phyloP scores from a whole-genome alignment of 2,888 invertebrate species.

The Cyaniris semiargus region DNA sequence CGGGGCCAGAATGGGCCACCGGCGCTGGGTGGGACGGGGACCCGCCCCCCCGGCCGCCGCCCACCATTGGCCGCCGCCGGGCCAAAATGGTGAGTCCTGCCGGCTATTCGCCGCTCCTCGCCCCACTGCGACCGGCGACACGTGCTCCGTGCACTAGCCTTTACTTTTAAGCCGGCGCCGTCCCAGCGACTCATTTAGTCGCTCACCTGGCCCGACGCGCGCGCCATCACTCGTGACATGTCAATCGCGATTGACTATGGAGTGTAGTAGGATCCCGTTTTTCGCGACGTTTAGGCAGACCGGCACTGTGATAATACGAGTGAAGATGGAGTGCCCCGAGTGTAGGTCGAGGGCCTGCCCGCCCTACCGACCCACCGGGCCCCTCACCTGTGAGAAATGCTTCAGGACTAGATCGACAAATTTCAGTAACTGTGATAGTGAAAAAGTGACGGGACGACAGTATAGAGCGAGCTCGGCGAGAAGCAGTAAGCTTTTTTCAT shows the following conservation, averaged over 20 bases:
- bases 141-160: conserved; percentile 61
- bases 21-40: conserved; percentile 58
- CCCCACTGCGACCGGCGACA: conserved; percentile 58
- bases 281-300: conserved; percentile 64
- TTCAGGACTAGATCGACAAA: conserved; percentile 69
- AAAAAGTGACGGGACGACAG: conserved; percentile 61
- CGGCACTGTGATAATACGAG: conserved; percentile 68
- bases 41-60: conserved; percentile 56
- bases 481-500: conserved; percentile 66
- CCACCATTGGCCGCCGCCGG: conserved; percentile 57
- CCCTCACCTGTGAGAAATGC: conserved; percentile 67
- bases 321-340: conserved; percentile 61
- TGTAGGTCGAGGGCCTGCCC: conserved; percentile 49
- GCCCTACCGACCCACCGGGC: conserved; percentile 43
- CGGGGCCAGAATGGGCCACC: conserved; percentile 46
- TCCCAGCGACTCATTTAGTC: conserved; percentile 73
- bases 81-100: conserved; percentile 54
- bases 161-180: conserved; percentile 67
- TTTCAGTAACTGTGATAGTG: conserved; percentile 77
- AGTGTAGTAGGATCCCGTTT: conserved; percentile 64
- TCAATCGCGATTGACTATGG: conserved; percentile 65
- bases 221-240: conserved; percentile 72
- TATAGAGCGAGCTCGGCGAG: conserved; percentile 65
- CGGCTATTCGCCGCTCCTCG: conserved; percentile 59
- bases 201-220: conserved; percentile 71